Evolutionary conservation across 1,140 invertebrate species (phyloP).

Genomic region (Neodiprion pinetum): DNA sequence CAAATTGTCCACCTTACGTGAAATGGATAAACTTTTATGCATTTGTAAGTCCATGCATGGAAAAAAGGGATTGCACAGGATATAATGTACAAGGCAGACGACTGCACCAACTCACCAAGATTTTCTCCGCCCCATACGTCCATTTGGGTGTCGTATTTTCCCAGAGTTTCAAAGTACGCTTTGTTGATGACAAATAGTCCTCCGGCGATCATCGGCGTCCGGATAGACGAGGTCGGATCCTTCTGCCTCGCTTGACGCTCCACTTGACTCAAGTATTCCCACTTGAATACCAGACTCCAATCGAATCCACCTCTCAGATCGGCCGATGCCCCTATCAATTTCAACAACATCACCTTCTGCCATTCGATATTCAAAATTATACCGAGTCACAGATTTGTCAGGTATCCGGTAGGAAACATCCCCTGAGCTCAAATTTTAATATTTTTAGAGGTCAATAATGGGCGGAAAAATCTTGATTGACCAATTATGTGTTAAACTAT

Average conservation of each 20-base stretch:
- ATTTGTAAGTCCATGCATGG: background rate
- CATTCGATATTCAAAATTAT: conserved; percentile 12
- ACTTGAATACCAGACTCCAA: conserved; percentile 96
- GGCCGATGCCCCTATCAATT: conserved; percentile 74
- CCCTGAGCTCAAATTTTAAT: too few species aligned
- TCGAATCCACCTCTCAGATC: conserved; percentile 94
- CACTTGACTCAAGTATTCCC: conserved; percentile 90
- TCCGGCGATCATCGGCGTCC: conserved; percentile 94
- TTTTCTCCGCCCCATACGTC: conserved; percentile 96
- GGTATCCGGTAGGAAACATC: too few species aligned
- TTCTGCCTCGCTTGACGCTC: conserved; percentile 81
- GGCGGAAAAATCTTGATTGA: too few species aligned
- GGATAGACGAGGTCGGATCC: conserved; percentile 82
- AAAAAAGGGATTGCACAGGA: conserved; percentile 17
- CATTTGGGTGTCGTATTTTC: conserved; percentile 97
- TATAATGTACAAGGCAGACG: background rate
- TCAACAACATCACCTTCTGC: conserved; percentile 15
- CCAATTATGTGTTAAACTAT: too few species aligned
- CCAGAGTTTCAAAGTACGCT: conserved; percentile 91
- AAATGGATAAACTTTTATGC: background rate
- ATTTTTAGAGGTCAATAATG: too few species aligned
- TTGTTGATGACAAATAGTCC: conserved; percentile 94
- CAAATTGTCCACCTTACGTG: background rate
- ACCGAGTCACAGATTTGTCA: too few species aligned
- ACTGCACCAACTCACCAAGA: conserved; percentile 64